Percentiles rank a stretch among this genome's conserved stretches.
Evolutionary conservation across 1,140 invertebrate species (phyloP).

Genomic region (Caerostris darwini): DNA sequence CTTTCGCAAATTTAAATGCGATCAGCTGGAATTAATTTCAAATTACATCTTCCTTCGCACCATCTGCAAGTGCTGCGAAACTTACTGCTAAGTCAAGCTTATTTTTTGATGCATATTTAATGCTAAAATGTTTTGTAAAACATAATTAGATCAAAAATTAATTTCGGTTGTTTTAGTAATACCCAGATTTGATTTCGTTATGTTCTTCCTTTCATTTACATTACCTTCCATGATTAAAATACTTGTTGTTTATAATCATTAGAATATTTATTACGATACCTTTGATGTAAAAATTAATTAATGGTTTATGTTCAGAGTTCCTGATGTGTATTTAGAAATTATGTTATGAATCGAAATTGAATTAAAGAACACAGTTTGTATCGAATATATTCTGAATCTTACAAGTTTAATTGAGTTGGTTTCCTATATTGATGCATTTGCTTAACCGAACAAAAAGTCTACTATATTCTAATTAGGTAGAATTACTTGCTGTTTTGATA

Average conservation of each 20-base stretch:
- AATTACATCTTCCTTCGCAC: neutral
- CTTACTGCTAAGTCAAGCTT: neutral
- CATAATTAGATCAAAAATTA: neutral
- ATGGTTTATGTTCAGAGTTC: neutral
- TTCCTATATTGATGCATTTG: no score
- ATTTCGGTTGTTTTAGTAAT: neutral
- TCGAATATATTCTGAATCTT: no score
- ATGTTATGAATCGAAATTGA: neutral
- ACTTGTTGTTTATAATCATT: neutral
- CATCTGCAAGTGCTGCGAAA: neutral
- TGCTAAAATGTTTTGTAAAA: neutral
- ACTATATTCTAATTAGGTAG: neutral
- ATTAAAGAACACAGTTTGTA: no score
- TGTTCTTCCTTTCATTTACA: neutral
- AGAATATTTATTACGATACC: neutral
- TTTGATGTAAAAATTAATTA: neutral
- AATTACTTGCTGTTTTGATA: neutral
- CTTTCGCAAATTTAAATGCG: neutral
- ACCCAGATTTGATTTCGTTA: neutral
- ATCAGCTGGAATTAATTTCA: neutral
- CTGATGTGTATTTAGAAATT: neutral
- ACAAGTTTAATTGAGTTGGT: no score
- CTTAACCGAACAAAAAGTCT: neutral
- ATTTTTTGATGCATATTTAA: constrained; percentile 2
- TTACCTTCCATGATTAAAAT: neutral